Conservation (phyloP, 2,113 vertebrate genomes). For the Zootoca vivipara region DNA sequence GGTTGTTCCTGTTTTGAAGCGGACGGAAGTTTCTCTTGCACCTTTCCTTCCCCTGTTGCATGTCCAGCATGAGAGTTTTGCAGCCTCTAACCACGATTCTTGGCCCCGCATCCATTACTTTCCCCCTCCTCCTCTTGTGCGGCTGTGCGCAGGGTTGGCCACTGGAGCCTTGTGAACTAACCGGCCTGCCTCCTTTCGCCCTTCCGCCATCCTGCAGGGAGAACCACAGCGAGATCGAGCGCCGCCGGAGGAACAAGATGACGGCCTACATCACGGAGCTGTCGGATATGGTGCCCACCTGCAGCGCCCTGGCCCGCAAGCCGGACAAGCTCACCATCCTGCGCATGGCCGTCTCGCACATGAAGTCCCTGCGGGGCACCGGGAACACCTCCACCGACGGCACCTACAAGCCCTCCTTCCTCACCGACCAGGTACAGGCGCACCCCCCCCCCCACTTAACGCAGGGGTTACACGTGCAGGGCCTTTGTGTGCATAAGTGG, state of each 20-base stretch:
- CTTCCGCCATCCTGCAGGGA: constrained; percentile 67
- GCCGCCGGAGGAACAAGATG: constrained; percentile 84
- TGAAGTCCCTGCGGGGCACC: constrained; percentile 93
- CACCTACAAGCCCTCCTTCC: constrained; percentile 94
- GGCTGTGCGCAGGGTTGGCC: constrained; percentile 53
- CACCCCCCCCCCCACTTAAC: too few relatives aligned
- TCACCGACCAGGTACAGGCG: constrained; percentile 86
- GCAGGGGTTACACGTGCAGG: too few relatives aligned
- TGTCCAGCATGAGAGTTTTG: constrained; percentile 66
- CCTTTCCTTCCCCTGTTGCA: constrained; percentile 51
- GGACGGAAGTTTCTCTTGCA: neutral
- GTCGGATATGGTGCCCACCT: constrained; percentile 98
- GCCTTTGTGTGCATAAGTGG: too few relatives aligned
- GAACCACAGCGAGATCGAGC: constrained; percentile 85
- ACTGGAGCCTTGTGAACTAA: accelerated
- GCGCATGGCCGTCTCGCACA: constrained; percentile 98
- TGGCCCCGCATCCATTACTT: neutral
- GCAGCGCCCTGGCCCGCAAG: constrained; percentile 94
- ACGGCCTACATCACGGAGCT: constrained; percentile 85
- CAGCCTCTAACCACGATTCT: neutral
- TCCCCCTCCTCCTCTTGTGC: neutral
- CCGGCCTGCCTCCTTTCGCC: neutral
- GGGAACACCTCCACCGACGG: constrained; percentile 90
- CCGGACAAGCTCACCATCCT: constrained; percentile 98
- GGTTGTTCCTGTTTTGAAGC: too few relatives aligned